phyloP scores from a whole-genome alignment of 2,888 invertebrate genomes.

The Cataglyphis cursor region DNA sequence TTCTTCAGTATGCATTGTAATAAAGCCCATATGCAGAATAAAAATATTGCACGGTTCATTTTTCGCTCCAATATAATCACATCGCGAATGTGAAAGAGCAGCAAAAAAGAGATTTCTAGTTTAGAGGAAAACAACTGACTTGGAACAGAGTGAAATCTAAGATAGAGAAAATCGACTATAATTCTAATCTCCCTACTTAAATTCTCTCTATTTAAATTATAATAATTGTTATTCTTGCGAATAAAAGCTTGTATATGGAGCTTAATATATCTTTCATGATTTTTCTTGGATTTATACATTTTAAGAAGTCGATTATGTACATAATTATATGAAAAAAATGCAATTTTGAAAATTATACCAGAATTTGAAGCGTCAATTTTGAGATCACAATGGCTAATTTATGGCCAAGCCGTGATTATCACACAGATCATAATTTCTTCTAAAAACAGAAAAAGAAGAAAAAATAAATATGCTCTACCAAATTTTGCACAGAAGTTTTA shows the following conservation, averaged over 20 bases:
- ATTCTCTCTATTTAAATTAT: not conserved
- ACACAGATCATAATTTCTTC: not conserved
- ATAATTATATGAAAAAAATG: not conserved
- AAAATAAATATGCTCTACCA: slow-evolving; percentile 20
- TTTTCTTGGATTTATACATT: not conserved
- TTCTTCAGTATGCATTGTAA: not conserved
- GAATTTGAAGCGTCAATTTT: not conserved
- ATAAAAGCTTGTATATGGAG: not conserved
- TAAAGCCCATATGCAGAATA: not conserved
- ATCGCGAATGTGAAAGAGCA: not conserved
- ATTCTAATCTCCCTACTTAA: not conserved
- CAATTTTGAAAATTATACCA: not conserved
- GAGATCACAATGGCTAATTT: not conserved
- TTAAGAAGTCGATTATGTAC: not conserved
- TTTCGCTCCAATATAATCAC: not conserved
- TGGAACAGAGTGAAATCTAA: not conserved
- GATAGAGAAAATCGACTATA: not conserved
- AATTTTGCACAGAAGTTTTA: not conserved
- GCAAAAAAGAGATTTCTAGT: not conserved
- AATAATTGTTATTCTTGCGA: not conserved
- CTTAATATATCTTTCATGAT: not conserved
- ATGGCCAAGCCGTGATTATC: not conserved
- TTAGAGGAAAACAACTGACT: not conserved
- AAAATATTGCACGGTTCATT: not conserved
- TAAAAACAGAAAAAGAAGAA: not conserved